phyloP scores from a whole-genome alignment of 30 jellyfish, hydroid and myxozoan species.

The Nemopilema nomurai region DNA sequence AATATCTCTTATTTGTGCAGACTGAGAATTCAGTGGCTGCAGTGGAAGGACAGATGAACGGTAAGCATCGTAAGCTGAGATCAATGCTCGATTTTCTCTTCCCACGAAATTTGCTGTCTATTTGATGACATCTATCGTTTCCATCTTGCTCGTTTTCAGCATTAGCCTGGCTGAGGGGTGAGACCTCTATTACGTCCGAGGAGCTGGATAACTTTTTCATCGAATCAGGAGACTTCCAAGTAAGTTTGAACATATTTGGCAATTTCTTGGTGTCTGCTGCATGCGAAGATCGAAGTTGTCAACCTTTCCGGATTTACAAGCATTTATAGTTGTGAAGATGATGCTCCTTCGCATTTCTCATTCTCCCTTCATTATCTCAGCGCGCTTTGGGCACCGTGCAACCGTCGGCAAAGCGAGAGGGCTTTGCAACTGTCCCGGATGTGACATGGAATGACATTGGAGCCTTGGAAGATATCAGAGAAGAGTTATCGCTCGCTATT shows the following conservation, averaged over 20 bases:
- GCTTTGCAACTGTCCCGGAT: conserved; percentile 98
- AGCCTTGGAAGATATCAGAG: conserved; percentile 93
- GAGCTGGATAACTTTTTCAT: conserved; percentile 78
- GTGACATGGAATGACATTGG: conserved; percentile 99
- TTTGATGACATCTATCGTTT: background rate
- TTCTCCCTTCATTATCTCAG: conserved; percentile 21
- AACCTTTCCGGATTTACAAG: too few relatives aligned
- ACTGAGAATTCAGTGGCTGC: background rate
- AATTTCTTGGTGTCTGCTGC: too few relatives aligned
- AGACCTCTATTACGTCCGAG: conserved; percentile 70
- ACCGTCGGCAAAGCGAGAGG: conserved; percentile 99
- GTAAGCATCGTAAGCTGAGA: background rate
- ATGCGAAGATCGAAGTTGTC: too few relatives aligned
- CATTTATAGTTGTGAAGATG: background rate
- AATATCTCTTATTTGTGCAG: background rate
- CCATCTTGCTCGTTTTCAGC: conserved; percentile 21
- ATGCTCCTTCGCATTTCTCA: background rate
- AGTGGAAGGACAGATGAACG: background rate
- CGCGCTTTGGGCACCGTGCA: conserved; percentile 84
- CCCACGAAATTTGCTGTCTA: background rate
- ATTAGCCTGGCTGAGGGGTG: conserved; percentile 68
- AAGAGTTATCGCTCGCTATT: conserved; percentile 87
- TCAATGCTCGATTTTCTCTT: background rate
- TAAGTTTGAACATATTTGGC: background rate
- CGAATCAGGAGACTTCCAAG: conserved; percentile 84